Percentiles rank a stretch among this genome's conserved stretches.
Conservation (phyloP, 2,797 vertebrate genomes). For the Acrocephalus scirpaceus region DNA sequence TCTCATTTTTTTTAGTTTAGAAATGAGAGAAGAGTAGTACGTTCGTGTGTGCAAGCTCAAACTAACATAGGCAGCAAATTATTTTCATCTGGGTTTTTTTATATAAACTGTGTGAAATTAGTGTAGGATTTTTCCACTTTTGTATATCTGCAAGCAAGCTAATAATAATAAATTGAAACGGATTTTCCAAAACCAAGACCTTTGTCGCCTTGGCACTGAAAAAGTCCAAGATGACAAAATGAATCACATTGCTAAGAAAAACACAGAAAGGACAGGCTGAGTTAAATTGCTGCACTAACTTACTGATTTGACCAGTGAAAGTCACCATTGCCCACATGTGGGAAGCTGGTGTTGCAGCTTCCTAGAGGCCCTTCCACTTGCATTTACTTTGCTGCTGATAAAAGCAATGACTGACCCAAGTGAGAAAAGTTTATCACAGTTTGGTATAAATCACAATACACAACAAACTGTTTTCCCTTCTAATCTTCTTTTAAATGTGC, state of each 20-base stretch:
- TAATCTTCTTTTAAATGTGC: constrained; percentile 43
- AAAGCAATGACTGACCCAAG: neutral
- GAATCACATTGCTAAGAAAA: neutral
- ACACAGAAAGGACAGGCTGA: neutral
- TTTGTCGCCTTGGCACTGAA: neutral
- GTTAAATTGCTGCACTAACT: neutral
- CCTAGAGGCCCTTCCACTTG: neutral
- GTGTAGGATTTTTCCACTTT: neutral
- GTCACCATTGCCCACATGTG: neutral
- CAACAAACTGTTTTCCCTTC: neutral
- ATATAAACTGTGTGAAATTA: neutral
- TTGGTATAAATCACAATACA: neutral
- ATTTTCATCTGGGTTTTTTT: neutral
- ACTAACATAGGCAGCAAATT: neutral
- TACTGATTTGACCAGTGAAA: neutral
- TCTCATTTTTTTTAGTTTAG: neutral
- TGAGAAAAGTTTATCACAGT: neutral
- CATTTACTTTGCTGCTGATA: neutral
- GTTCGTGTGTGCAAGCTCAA: neutral
- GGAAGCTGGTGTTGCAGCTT: neutral
- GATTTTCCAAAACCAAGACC: neutral
- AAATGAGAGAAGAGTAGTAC: neutral
- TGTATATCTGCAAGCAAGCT: neutral
- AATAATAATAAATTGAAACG: neutral
- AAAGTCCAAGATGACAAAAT: neutral